A percentile compares a stretch with the other conserved stretches of the same genome.
phyloP scores from a whole-genome alignment of 2,113 vertebrate species.

The Nothocercus julius region DNA sequence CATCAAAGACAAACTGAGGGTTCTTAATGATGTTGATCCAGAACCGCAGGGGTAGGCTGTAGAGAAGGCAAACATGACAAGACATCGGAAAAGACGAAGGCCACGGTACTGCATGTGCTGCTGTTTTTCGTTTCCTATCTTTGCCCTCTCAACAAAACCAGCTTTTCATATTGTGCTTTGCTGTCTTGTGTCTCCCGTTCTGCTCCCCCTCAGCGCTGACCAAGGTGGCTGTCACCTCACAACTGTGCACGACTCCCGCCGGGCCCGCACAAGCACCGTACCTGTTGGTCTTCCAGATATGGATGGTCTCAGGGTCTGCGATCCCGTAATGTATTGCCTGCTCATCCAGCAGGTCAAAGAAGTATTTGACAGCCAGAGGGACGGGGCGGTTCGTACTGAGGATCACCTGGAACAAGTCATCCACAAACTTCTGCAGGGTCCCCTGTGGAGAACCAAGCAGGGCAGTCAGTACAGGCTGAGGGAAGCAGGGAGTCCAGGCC shows the following conservation, averaged over 20 bases:
- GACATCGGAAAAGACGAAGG: not conserved
- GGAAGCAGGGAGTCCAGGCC: not conserved
- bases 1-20: slow-evolving; percentile 96
- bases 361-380: slow-evolving; percentile 95
- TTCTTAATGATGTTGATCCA: slow-evolving; percentile 99
- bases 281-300: slow-evolving; percentile 99
- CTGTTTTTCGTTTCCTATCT: not conserved
- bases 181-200: not conserved
- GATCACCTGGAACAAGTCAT: slow-evolving; percentile 96
- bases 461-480: not conserved
- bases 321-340: slow-evolving; percentile 91
- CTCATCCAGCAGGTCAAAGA: slow-evolving; percentile 96
- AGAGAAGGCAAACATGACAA: not conserved
- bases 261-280: not conserved
- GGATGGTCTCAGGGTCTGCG: slow-evolving; percentile 92
- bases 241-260: no score
- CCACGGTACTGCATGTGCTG: not conserved
- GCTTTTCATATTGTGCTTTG: not conserved
- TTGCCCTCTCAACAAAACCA: not conserved
- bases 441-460: slow-evolving; percentile 77
- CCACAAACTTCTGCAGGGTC: slow-evolving; percentile 97
- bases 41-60: slow-evolving; percentile 93
- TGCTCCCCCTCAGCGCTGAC: not conserved
- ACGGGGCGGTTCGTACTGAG: slow-evolving; percentile 94
- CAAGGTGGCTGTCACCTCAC: not conserved